A percentile compares a stretch with the other conserved stretches of the same genome.
Conservation (phyloP, 2,797 vertebrate species). For the Erpetoichthys calabaricus region DNA sequence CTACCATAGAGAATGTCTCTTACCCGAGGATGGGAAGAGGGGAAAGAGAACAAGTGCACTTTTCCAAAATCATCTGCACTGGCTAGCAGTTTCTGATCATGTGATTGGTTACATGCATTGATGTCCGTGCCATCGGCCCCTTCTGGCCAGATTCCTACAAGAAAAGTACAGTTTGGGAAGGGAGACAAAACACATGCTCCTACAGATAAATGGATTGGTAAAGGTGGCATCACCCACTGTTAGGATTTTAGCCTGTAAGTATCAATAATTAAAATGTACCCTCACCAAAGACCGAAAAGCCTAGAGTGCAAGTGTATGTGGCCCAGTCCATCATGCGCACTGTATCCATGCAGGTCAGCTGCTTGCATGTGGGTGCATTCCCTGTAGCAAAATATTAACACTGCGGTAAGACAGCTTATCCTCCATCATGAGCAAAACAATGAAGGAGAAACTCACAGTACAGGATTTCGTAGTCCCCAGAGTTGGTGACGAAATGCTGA, state of each 20-base stretch:
- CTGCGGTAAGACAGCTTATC: not conserved
- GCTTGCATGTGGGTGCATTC: constrained; percentile 67
- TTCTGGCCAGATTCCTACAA: constrained; percentile 59
- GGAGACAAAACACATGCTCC: too few relatives aligned
- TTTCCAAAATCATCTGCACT: constrained; percentile 85
- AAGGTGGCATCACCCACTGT: too few relatives aligned
- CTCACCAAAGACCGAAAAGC: constrained; percentile 70
- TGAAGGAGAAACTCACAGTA: constrained; percentile 55
- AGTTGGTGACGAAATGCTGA: constrained; percentile 75
- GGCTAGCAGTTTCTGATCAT: constrained; percentile 56
- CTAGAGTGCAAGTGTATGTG: constrained; percentile 61
- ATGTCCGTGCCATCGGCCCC: constrained; percentile 82
- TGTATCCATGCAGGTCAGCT: constrained; percentile 61
- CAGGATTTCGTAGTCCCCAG: constrained; percentile 83
- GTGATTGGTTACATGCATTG: constrained; percentile 70
- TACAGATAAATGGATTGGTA: too few relatives aligned
- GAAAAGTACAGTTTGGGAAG: not conserved
- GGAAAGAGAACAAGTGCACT: constrained; percentile 74
- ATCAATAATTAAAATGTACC: not conserved
- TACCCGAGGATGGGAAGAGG: constrained; percentile 74
- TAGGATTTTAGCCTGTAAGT: too few relatives aligned
- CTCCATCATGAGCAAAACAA: not conserved
- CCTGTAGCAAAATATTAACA: constrained; percentile 34
- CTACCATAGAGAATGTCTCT: constrained; percentile 18
- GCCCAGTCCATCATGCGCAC: constrained; percentile 71